Base-by-base conservation (phyloP, 2,888 invertebrate species). In the Cryptus armator region DNA sequence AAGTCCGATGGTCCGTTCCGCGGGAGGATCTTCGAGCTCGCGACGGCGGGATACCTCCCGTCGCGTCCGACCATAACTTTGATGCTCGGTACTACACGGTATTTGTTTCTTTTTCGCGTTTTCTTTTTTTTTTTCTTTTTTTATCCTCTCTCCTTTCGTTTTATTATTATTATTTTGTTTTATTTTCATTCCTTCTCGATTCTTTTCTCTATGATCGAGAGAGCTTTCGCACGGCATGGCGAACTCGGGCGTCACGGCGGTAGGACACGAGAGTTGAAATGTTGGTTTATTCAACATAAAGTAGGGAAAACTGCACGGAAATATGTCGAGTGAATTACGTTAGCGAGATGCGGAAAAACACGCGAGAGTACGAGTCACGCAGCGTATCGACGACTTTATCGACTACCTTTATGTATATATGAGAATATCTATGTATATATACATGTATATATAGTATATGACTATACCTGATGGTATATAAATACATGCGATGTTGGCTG, bases 251-350 rank as follows among this genome's bases (percentile, higher is more conserved):
- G 14, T 62, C 43, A 19, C 48, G 71, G 64, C 59, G 62, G 51
- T 74, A 43, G 51, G 46, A 78, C 64, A 70, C 53, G 81, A 46
- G 77, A 53, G 46, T 43, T 19, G n/a, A 56, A n/a, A n/a, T 44
- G 44, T 43, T 78, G 14, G 81, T 66, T 81, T 84, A 81, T 81
- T 78, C 78, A 70, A 37, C 81, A 16, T 78, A 48, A 78, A 43
- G 77, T 67, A 66, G 24, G 77, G 9, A 66, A 66, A 43, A 66
- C 74, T 51, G 66, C 81, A 24, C 14, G n/a, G 24, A 51, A 24
- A 67, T 44, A 74, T 81, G 64, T 72, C 83, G 78, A 67, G 77
- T 78, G 78, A 78, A 84, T 81, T 78, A 78, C 66, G 78, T 56
- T 64, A 48, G 84, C 64, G 72, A 37, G 9, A 81, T 78, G 67